Base-by-base conservation (phyloP, 2,113 vertebrate genomes). In the Pao palembangensis region DNA sequence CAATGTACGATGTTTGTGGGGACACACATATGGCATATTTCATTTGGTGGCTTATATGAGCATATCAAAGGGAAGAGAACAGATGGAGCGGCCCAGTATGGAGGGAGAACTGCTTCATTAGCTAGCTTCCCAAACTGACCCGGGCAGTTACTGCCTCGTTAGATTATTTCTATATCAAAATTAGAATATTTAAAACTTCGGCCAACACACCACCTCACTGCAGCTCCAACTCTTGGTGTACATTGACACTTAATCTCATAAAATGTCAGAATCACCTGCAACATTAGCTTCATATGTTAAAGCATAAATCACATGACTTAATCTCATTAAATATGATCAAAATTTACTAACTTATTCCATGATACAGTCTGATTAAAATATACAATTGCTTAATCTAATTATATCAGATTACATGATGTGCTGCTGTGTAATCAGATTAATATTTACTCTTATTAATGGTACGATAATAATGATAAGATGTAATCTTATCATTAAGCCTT, bases 11-110 rank as follows among this genome's bases (percentile, higher is more conserved):
- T 43, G 41, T 25, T 5, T 61, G 41, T 38, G 43, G 23, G 23
- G 25, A 25, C 16, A 25, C 50, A 19, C 5, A 15, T 23, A 42
- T 14, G 15, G 47, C 28, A 51, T 43, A 8, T 67, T 69, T 15
- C 44, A 34, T 62, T 21, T 6, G 11, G 41, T 46, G 51, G 38
- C 15, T 23, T 51, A 34, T 38, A 43, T 55, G 46, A 59, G 57
- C 3, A 34, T 43, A 56, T 56, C 57, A 64, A 62, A 68, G 41
- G 46, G 18, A 41, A 31, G 49, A 58, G 58, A 56, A 51, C 55
- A 60, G 19, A 51, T 25, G 41, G 18, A 70, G 44, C 23, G 34
- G 48, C 20, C 15, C 8, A 4, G n/a, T n/a, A 18, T 31, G 23
- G 47, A 58, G 44, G 44, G n/a, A 47, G n/a, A 16, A 17, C 6